Evolutionary conservation across 2,797 vertebrate genomes (phyloP), one percentile per base, ranked within the genome.

Genomic region (Chromis chromis): DNA sequence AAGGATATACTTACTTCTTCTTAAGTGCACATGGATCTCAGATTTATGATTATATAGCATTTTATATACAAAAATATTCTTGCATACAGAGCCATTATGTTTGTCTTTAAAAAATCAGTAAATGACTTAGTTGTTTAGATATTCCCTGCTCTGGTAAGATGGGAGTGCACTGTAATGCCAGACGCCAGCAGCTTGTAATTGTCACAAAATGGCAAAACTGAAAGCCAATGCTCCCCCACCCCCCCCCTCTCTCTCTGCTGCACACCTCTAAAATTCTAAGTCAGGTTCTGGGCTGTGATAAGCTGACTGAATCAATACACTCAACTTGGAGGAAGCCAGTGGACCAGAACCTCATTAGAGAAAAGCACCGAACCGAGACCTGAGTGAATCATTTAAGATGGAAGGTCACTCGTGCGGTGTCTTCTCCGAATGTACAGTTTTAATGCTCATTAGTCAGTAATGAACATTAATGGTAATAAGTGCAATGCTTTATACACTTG

Each of bases 321-420:
- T 65, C 68, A 55, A 67, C 55, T 27, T 1, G 19, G 27, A 72
- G 60, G 58, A 66, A 76, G 69, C 65, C 24, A 0, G n/a, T 17
- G 2, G 66, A 78, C 60, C 83, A 66, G 68, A 83, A 77, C 74
- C 74, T 82, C 78, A 78, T 82, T 77, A 85, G 70, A 16, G 61
- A 13, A 44, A 60, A 60, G 67, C 65, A 53, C 19, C 22, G 31
- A 50, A 36, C 44, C 72, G 2, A 75, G 76, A 85, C 79, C 62
- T 3, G 1, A 42, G 39, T 49, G 65, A 79, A 78, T 74, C 48
- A 10, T 65, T 76, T 60, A 1, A 48, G 68, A 64, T 22, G n/a
- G 60, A 79, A 40, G 73, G 79, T 79, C 78, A 79, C 39, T 52
- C 17, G 9, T 56, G 75, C 46, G 39, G 57, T 17, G 27, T 46